Evolutionary conservation across 2,888 invertebrate genomes (phyloP).

Genomic region (Platypus cylindrus): DNA sequence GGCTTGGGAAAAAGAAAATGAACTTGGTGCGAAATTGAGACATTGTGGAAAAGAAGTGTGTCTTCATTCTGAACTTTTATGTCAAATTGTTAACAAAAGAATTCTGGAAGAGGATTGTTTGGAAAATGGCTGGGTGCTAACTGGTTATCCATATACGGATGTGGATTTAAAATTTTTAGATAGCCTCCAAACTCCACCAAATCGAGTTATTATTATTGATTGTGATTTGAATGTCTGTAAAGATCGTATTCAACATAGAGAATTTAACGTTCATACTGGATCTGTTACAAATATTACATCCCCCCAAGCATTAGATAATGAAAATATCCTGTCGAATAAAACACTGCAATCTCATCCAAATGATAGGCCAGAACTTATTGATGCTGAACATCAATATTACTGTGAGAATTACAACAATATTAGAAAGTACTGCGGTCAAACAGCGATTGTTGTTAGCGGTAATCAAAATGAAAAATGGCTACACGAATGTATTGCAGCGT

Average conservation of each 20-base stretch:
- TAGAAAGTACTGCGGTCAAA: conserved; percentile 31
- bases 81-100: conserved; percentile 33
- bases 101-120: conserved; percentile 42
- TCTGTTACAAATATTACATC: conserved; percentile 6
- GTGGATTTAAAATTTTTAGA: conserved; percentile 48
- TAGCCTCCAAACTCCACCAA: conserved; percentile 46
- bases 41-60: conserved; percentile 28
- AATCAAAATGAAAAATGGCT: conserved; percentile 30
- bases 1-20: conserved; percentile 32
- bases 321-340: conserved; percentile 13
- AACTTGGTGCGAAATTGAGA: conserved; percentile 28
- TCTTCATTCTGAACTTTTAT: conserved; percentile 30
- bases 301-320: background rate
- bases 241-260: conserved; percentile 26
- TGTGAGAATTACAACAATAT: conserved; percentile 32
- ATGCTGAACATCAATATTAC: conserved; percentile 31
- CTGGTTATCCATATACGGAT: conserved; percentile 44
- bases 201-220: conserved; percentile 35
- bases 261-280: conserved; percentile 28
- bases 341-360: conserved; percentile 28
- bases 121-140: conserved; percentile 49
- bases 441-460: conserved; percentile 28
- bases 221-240: conserved; percentile 31
- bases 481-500: conserved; percentile 23
- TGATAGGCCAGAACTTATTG: conserved; percentile 25